Evolutionary conservation across 1,140 invertebrate genomes (phyloP).

Genomic region (Adelges cooleyi): DNA sequence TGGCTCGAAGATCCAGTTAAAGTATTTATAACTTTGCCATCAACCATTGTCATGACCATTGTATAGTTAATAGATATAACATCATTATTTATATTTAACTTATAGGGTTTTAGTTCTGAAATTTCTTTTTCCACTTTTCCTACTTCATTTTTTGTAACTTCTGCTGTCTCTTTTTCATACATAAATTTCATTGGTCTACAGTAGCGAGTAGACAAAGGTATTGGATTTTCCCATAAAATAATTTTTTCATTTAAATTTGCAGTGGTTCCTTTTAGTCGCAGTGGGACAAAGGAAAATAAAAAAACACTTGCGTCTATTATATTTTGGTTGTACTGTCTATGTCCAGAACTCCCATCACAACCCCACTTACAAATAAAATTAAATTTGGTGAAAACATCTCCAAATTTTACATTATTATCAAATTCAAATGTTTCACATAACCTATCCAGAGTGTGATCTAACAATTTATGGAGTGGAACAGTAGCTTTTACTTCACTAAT

Average conservation of each 20-base stretch:
- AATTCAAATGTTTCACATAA: neutral
- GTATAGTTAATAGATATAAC: no score
- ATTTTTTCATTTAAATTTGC: neutral
- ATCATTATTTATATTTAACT: no score
- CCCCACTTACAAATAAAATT: neutral
- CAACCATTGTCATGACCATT: no score
- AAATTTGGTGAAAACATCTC: neutral
- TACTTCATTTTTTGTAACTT: neutral
- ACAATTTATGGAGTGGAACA: neutral
- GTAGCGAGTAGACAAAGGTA: neutral
- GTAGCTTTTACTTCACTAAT: neutral
- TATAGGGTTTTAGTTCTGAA: neutral
- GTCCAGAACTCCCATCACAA: neutral
- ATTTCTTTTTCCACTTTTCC: neutral
- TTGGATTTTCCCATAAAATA: neutral
- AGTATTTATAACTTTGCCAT: no score
- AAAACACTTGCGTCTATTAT: neutral
- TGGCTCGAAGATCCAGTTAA: no score
- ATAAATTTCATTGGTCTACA: neutral
- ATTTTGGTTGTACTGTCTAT: neutral
- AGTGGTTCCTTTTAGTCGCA: neutral
- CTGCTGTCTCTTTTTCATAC: neutral
- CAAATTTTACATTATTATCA: neutral
- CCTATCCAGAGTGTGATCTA: neutral
- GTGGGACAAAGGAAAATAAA: neutral